phyloP scores from a whole-genome alignment of 2,888 invertebrate genomes.

The Polydrusus pterygomalis region DNA sequence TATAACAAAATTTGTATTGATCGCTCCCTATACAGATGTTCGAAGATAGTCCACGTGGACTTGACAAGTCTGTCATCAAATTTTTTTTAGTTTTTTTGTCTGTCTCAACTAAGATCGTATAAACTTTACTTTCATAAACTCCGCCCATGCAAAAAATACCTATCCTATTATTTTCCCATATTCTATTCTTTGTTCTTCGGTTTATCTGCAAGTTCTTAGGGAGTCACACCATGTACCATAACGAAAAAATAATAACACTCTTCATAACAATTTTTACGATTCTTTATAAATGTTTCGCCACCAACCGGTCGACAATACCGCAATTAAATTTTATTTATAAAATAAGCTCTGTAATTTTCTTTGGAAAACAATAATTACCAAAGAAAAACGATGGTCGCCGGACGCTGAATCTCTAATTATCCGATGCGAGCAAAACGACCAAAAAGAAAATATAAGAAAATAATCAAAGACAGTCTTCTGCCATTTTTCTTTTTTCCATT shows the following conservation, averaged over 20 bases:
- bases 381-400: conserved; percentile 8
- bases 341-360: conserved; percentile 29
- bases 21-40: too few relatives aligned
- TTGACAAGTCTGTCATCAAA: too few relatives aligned
- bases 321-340: conserved; percentile 5
- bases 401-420: conserved; percentile 24
- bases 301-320: neutral
- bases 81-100: too few relatives aligned
- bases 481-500: conserved; percentile 31
- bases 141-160: too few relatives aligned
- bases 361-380: conserved; percentile 27
- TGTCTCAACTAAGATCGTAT: too few relatives aligned
- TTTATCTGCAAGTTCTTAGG: neutral
- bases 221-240: neutral
- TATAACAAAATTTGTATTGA: too few relatives aligned
- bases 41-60: too few relatives aligned
- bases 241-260: conserved; percentile 9
- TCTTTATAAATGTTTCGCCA: conserved; percentile 14
- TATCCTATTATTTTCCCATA: too few relatives aligned
- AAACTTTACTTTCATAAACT: too few relatives aligned
- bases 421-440: conserved; percentile 8
- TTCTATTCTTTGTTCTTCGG: too few relatives aligned
- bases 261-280: conserved; percentile 1
- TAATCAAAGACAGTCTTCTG: conserved; percentile 26
- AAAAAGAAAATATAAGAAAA: conserved; percentile 5